These are phyloP conservation scores for Sardinella longiceps DNA, from an alignment of 2,797 vertebrate genomes.

Conservation along the genomic window DNA sequence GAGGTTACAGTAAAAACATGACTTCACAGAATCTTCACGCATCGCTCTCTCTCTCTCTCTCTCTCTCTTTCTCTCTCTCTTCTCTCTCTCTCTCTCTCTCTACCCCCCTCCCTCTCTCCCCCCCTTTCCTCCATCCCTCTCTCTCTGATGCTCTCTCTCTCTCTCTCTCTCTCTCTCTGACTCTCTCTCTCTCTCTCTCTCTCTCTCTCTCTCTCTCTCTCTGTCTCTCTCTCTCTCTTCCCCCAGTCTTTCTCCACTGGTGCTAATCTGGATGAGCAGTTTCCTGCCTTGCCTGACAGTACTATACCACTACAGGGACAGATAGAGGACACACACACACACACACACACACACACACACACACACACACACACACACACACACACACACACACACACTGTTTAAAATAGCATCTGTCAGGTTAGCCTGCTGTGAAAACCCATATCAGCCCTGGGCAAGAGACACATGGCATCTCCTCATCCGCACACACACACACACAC, in stretches of 20 bases:
- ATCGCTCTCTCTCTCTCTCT: not conserved
- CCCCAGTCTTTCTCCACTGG: not conserved
- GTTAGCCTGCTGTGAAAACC: not conserved
- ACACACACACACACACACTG: slow-evolving; percentile 2
- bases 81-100: not conserved
- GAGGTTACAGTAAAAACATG: too few species aligned
- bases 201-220: not conserved
- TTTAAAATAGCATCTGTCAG: slow-evolving; percentile 21
- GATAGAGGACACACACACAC: too few species aligned
- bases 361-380: slow-evolving; percentile 12
- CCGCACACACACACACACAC: not conserved
- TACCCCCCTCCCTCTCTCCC: not conserved
- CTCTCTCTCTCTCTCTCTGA: not conserved
- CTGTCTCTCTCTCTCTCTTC: not conserved
- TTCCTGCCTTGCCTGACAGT: slow-evolving; percentile 2
- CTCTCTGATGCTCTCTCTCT: not conserved
- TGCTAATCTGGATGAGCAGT: slow-evolving; percentile 16
- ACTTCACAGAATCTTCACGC: not conserved
- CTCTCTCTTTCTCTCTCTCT: not conserved
- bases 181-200: not conserved
- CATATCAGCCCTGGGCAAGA: not conserved
- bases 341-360: too few species aligned
- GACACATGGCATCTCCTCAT: not conserved
- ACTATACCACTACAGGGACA: not conserved
- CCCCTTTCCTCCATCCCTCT: not conserved